These are phyloP conservation scores for Sinocyclocheilus anophthalmus DNA, from an alignment of 2,113 vertebrate genomes.

Conservation along the genomic window DNA sequence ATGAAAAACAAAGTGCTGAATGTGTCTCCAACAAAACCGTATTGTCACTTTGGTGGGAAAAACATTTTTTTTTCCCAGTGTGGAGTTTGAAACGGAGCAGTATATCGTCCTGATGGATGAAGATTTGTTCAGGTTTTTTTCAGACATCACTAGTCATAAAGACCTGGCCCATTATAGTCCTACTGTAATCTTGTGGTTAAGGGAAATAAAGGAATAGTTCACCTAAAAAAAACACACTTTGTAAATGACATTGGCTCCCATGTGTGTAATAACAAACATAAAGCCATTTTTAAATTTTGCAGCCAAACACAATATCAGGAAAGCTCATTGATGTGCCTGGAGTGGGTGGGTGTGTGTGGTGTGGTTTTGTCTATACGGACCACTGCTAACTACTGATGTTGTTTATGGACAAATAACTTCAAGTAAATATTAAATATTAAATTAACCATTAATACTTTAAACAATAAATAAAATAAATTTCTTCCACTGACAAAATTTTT, in stretches of 20 bases:
- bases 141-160: not conserved
- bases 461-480: too few species aligned
- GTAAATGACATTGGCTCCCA: not conserved
- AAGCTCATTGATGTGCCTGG: too few species aligned
- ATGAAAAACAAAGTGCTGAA: not conserved
- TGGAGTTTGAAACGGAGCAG: not conserved
- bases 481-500: too few species aligned
- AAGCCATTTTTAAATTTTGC: too few species aligned
- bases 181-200: not conserved
- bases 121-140: not conserved
- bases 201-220: not conserved
- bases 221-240: not conserved
- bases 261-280: too few species aligned
- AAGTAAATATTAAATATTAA: too few species aligned
- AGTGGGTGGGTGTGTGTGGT: too few species aligned
- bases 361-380: too few species aligned
- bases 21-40: not conserved
- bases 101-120: not conserved
- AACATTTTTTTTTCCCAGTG: not conserved
- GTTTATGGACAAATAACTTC: not conserved
- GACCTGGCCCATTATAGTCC: not conserved
- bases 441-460: too few species aligned
- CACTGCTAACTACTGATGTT: not conserved
- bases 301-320: too few species aligned
- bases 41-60: not conserved